phyloP scores from a whole-genome alignment of 2,888 invertebrate species.

The Rotaria sp. region DNA sequence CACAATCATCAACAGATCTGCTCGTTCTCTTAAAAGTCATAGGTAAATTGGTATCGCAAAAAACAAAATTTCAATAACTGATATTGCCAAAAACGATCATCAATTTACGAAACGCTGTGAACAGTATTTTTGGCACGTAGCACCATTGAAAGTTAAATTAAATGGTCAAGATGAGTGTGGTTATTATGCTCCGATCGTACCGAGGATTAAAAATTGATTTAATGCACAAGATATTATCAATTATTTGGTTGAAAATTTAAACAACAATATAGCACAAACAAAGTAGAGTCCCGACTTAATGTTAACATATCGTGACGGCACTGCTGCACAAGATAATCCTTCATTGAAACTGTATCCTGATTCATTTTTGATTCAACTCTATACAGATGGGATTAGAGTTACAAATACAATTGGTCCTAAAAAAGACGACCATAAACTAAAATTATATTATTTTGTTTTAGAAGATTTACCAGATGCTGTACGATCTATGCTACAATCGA shows the following conservation, averaged over 20 bases:
- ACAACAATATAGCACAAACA: background rate
- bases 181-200: no score
- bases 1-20: no score
- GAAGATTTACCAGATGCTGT: conserved; percentile 4
- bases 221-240: no score
- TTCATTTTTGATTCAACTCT: background rate
- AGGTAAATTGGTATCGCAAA: no score
- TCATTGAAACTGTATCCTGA: background rate
- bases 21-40: no score
- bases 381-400: background rate
- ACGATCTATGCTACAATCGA: conserved; percentile 1
- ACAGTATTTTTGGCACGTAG: no score
- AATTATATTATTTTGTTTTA: conserved; percentile 4
- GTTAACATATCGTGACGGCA: conserved; percentile 10
- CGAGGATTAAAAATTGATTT: no score
- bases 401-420: background rate
- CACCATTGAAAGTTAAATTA: no score
- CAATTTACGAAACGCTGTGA: no score
- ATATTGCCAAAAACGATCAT: no score
- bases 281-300: background rate
- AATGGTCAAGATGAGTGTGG: no score
- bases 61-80: no score
- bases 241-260: background rate
- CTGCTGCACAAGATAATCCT: background rate
- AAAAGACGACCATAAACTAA: background rate